Evolutionary conservation across 2,888 invertebrate species (phyloP).

Genomic region (Aporophyla nigra): DNA sequence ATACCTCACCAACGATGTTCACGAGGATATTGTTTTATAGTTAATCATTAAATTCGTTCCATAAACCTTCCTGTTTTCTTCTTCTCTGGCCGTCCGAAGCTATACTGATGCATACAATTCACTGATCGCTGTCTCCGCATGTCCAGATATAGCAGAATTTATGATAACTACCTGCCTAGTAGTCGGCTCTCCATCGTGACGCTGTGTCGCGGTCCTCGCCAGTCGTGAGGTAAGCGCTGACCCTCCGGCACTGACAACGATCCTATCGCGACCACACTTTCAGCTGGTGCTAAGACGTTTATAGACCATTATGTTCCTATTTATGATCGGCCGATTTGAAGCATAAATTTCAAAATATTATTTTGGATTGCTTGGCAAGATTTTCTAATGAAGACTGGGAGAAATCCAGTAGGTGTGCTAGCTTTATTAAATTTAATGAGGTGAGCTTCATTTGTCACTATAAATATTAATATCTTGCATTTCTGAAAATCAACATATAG

Average conservation of each 20-base stretch:
- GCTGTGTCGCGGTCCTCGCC: constrained; percentile 51
- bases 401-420: constrained; percentile 16
- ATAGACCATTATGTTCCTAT: constrained; percentile 80
- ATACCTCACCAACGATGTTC: neutral
- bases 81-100: constrained; percentile 45
- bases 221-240: constrained; percentile 74
- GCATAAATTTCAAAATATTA: constrained; percentile 68
- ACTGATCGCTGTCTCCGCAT: constrained; percentile 52
- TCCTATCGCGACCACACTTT: constrained; percentile 78
- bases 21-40: neutral
- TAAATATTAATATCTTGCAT: constrained; percentile 12
- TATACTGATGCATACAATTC: constrained; percentile 68
- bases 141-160: constrained; percentile 61
- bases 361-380: constrained; percentile 38
- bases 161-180: constrained; percentile 58
- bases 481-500: no score
- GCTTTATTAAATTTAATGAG: constrained; percentile 12
- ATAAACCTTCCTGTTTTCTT: constrained; percentile 20
- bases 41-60: constrained; percentile 14
- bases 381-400: neutral
- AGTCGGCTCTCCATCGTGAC: constrained; percentile 57
- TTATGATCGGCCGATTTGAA: constrained; percentile 74
- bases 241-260: constrained; percentile 74
- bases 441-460: constrained; percentile 4
- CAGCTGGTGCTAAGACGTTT: constrained; percentile 78